Conservation (phyloP, 2,888 invertebrate species). For the Dolichomitus sp. region DNA sequence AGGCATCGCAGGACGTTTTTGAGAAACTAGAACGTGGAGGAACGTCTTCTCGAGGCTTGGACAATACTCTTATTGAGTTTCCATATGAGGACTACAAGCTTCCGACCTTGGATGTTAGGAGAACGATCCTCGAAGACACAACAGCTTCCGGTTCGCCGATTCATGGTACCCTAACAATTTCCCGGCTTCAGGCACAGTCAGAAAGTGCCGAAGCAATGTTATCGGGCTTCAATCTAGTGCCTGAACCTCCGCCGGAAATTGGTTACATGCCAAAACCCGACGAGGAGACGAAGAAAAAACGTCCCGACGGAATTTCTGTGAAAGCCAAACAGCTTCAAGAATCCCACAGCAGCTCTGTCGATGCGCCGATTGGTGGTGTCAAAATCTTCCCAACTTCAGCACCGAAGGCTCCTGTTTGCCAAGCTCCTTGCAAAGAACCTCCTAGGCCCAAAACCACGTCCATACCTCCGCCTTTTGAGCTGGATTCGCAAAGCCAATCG, state of each 20-base stretch:
- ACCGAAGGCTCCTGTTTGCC: conserved; percentile 71
- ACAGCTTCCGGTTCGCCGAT: conserved; percentile 81
- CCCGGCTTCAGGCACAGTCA: conserved; percentile 80
- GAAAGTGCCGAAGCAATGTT: conserved; percentile 82
- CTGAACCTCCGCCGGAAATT: conserved; percentile 91
- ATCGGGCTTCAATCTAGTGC: conserved; percentile 88
- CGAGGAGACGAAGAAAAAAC: conserved; percentile 83
- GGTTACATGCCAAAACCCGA: conserved; percentile 88
- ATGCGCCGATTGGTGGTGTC: conserved; percentile 88
- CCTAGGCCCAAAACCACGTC: conserved; percentile 73
- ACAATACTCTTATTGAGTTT: conserved; percentile 83
- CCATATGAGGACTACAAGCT: conserved; percentile 83
- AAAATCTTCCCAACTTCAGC: conserved; percentile 86
- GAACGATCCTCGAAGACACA: conserved; percentile 81
- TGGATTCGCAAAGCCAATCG: conserved; percentile 62
- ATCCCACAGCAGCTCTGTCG: conserved; percentile 87
- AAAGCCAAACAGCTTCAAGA: conserved; percentile 89
- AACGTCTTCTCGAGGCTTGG: conserved; percentile 77
- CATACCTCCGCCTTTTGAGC: conserved; percentile 81
- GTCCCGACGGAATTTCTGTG: conserved; percentile 87
- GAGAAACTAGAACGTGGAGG: conserved; percentile 80
- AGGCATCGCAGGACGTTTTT: conserved; percentile 81
- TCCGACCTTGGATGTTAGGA: conserved; percentile 76
- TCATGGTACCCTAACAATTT: conserved; percentile 80
- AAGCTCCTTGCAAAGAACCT: conserved; percentile 53